Evolutionary conservation across 2,113 vertebrate genomes (phyloP).

Genomic region (Cisticola juncidis): DNA sequence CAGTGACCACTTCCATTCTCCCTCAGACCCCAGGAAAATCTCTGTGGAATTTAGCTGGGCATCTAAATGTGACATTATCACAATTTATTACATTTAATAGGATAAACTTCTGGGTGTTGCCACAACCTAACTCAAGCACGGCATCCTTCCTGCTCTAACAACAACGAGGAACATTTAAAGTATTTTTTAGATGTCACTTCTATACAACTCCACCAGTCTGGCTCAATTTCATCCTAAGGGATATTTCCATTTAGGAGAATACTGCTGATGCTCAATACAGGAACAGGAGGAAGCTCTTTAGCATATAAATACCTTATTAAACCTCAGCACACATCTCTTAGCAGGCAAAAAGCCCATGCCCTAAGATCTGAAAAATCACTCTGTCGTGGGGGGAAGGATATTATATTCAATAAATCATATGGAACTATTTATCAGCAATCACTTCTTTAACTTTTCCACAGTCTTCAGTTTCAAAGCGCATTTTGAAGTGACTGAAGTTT

Average conservation of each 20-base stretch:
- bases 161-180: background rate
- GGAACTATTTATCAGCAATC: conserved; percentile 74
- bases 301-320: background rate
- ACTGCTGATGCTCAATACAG: background rate
- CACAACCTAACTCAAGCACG: background rate
- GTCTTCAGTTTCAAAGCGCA: conserved; percentile 70
- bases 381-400: conserved; percentile 46
- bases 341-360: background rate
- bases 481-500: conserved; percentile 70
- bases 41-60: background rate
- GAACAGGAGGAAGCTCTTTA: background rate
- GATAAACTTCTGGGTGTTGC: background rate
- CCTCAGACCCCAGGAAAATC: background rate
- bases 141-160: background rate
- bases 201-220: background rate
- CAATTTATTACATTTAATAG: background rate
- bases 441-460: conserved; percentile 72
- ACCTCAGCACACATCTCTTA: conserved; percentile 4
- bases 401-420: conserved; percentile 71
- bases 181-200: background rate
- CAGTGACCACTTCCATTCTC: background rate
- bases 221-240: background rate
- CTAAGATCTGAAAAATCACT: conserved; percentile 21
- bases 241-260: background rate
- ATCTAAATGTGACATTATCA: background rate